These are phyloP conservation scores for Notarius quadriscutis DNA, from an alignment of 2,113 vertebrate genomes.

Conservation along the genomic window DNA sequence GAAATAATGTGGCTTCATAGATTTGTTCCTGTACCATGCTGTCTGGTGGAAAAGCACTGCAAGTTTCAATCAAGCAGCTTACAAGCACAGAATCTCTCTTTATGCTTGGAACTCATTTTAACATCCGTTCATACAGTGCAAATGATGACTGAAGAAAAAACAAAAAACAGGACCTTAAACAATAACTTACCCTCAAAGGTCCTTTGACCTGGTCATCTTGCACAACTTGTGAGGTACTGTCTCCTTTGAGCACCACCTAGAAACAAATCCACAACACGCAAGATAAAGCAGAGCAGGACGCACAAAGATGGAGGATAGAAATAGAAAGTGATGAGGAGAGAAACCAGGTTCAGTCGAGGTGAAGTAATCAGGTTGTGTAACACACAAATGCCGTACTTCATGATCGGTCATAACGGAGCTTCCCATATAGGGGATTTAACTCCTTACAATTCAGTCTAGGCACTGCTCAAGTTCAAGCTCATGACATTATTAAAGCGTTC, in stretches of 20 bases:
- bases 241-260: slow-evolving; percentile 92
- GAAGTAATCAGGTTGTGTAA: slow-evolving; percentile 49
- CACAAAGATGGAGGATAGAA: slow-evolving; percentile 13
- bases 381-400: slow-evolving; percentile 30
- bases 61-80: not conserved
- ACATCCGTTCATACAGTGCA: not conserved
- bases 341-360: slow-evolving; percentile 48
- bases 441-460: not conserved
- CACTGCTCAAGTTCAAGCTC: not conserved
- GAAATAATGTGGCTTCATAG: not conserved
- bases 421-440: not conserved
- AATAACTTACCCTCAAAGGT: slow-evolving; percentile 85
- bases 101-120: not conserved
- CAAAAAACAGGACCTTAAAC: not conserved
- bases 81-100: not conserved
- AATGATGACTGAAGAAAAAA: not conserved
- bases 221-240: slow-evolving; percentile 91
- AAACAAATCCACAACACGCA: slow-evolving; percentile 33
- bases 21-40: not conserved
- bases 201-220: slow-evolving; percentile 99
- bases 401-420: slow-evolving; percentile 26
- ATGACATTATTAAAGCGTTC: not conserved
- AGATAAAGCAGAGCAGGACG: slow-evolving; percentile 12
- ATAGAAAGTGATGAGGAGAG: slow-evolving; percentile 3
- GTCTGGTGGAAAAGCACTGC: not conserved